These are phyloP conservation scores for Scolopax rusticola DNA, from an alignment of 2,797 vertebrate genomes.

Conservation along the genomic window DNA sequence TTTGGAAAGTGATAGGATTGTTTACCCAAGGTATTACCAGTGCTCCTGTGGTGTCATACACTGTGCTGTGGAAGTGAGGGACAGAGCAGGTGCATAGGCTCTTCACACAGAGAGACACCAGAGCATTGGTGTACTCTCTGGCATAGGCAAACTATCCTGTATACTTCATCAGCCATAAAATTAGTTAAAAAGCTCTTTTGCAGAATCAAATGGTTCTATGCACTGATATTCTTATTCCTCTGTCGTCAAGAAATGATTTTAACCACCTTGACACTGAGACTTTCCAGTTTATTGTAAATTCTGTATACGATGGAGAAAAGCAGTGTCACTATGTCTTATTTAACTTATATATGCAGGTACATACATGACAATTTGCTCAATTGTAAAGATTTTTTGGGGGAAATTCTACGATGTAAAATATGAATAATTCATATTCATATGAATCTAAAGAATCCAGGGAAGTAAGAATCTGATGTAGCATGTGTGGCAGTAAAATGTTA, in stretches of 20 bases:
- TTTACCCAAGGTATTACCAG: not conserved
- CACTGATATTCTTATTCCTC: not conserved
- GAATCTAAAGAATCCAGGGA: not conserved
- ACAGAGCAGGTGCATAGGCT: not conserved
- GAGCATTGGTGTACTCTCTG: not conserved
- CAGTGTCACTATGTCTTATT: accelerated
- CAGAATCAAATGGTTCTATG: not conserved
- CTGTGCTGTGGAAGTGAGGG: not conserved
- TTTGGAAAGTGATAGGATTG: not conserved
- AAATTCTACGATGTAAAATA: not conserved
- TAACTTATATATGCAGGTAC: accelerated
- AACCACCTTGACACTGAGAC: not conserved
- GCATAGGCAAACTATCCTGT: not conserved
- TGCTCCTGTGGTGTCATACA: not conserved
- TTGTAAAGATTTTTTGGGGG: not conserved
- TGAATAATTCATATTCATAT: not conserved
- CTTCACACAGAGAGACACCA: not conserved
- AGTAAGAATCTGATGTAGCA: not conserved
- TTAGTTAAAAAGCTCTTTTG: not conserved
- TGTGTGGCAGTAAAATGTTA: not conserved
- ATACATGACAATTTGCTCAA: not conserved
- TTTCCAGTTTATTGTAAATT: not conserved
- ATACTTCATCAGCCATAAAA: not conserved
- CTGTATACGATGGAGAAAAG: not conserved
- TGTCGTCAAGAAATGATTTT: not conserved